Evolutionary conservation across 2,113 vertebrate species (phyloP).

Genomic region (Vidua chalybeata): DNA sequence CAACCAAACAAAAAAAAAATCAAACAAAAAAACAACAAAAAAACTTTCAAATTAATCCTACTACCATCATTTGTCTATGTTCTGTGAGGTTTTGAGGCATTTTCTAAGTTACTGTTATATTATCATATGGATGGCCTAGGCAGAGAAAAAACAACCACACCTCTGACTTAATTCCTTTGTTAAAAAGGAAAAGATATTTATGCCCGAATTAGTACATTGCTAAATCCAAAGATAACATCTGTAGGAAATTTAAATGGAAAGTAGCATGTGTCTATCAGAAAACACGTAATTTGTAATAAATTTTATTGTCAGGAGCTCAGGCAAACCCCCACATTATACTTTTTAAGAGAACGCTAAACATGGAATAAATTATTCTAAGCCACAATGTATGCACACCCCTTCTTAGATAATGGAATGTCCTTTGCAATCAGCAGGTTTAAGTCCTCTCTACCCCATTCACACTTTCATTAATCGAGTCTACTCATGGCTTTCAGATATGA

Average conservation of each 20-base stretch:
- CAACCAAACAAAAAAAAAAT: neutral
- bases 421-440: slow-evolving; percentile 31
- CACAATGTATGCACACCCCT: neutral
- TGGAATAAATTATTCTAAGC: slow-evolving; percentile 53
- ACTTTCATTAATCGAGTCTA: neutral
- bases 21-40: neutral
- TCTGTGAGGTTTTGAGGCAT: neutral
- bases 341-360: slow-evolving; percentile 55
- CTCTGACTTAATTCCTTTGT: slow-evolving; percentile 8
- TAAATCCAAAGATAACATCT: slow-evolving; percentile 64
- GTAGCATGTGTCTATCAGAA: slow-evolving; percentile 61
- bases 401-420: slow-evolving; percentile 37
- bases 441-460: neutral
- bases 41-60: neutral
- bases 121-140: neutral
- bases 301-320: slow-evolving; percentile 67
- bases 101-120: neutral
- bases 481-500: neutral
- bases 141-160: neutral
- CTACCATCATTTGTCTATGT: neutral
- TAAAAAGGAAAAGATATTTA: slow-evolving; percentile 33
- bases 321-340: slow-evolving; percentile 33
- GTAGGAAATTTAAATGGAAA: slow-evolving; percentile 67
- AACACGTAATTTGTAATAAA: slow-evolving; percentile 62
- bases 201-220: slow-evolving; percentile 59